Evolutionary conservation across 2,888 invertebrate genomes (phyloP).

Genomic region (Embidobia sp.): DNA sequence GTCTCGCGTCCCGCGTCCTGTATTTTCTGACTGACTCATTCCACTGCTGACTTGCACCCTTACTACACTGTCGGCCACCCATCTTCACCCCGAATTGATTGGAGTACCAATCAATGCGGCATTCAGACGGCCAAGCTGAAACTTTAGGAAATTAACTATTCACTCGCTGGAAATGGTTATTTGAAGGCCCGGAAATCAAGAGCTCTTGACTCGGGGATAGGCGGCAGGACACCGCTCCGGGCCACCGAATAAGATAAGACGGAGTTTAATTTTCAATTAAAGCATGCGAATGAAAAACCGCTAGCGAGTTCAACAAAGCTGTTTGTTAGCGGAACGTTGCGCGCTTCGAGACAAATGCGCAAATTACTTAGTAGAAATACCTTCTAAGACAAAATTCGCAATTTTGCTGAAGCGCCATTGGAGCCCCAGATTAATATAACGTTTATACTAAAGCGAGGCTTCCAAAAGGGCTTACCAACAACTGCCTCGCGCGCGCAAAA

Average conservation of each 20-base stretch:
- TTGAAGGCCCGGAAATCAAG: constrained; percentile 76
- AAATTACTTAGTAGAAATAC: constrained; percentile 39
- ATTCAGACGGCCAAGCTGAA: constrained; percentile 79
- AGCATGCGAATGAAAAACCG: constrained; percentile 53
- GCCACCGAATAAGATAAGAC: constrained; percentile 74
- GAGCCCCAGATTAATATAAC: constrained; percentile 76
- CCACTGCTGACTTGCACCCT: constrained; percentile 53
- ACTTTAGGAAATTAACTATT: constrained; percentile 81
- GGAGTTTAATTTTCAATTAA: constrained; percentile 79
- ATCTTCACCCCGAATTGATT: constrained; percentile 78
- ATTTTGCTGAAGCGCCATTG: constrained; percentile 22
- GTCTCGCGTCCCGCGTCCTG: constrained; percentile 64
- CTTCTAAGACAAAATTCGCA: constrained; percentile 45
- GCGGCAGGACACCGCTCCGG: constrained; percentile 61
- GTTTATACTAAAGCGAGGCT: constrained; percentile 78
- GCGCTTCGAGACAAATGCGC: constrained; percentile 22
- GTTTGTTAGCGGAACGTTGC: constrained; percentile 26
- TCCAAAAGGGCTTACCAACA: constrained; percentile 79
- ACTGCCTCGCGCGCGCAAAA: constrained; percentile 64
- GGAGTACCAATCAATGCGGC: constrained; percentile 81
- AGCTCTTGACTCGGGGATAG: constrained; percentile 60
- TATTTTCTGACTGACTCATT: constrained; percentile 58
- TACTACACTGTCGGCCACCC: constrained; percentile 64
- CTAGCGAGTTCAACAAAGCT: constrained; percentile 34
- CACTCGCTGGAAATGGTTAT: constrained; percentile 80